These are phyloP conservation scores for Drosophila maculinotata DNA, from an alignment of 2,888 invertebrate genomes.

Conservation along the genomic window DNA sequence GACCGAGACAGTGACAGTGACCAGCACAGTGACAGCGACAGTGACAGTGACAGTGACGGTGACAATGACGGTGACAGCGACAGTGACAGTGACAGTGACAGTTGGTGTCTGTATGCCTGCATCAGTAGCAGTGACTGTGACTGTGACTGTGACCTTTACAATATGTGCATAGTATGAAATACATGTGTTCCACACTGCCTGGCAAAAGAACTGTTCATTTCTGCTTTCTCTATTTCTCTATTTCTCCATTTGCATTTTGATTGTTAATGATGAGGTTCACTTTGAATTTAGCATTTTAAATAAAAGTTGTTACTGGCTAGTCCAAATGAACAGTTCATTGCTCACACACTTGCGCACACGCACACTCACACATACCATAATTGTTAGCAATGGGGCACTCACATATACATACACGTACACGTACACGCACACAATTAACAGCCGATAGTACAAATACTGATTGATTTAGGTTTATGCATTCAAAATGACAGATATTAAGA, in stretches of 20 bases:
- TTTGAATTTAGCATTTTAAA: neutral
- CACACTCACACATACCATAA: neutral
- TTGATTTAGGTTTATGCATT: slow-evolving; percentile 34
- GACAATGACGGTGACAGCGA: slow-evolving; percentile 17
- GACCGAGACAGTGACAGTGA: slow-evolving; percentile 31
- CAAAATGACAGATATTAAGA: slow-evolving; percentile 16
- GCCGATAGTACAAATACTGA: slow-evolving; percentile 59
- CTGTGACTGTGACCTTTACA: too few relatives aligned
- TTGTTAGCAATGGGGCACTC: too few relatives aligned
- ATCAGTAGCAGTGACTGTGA: too few relatives aligned
- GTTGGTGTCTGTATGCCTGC: too few relatives aligned
- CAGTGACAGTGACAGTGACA: slow-evolving; percentile 33
- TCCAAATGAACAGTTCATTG: slow-evolving; percentile 16
- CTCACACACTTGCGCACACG: neutral
- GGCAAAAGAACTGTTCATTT: slow-evolving; percentile 33
- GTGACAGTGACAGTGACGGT: slow-evolving; percentile 25
- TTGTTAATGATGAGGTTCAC: neutral
- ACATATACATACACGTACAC: slow-evolving; percentile 7
- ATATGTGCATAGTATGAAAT: slow-evolving; percentile 26
- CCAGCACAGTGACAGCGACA: slow-evolving; percentile 9
- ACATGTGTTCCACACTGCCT: slow-evolving; percentile 18
- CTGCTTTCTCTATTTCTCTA: too few relatives aligned
- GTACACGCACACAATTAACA: slow-evolving; percentile 30
- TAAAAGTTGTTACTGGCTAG: neutral
- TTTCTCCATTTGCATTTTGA: slow-evolving; percentile 1